Percentiles rank a stretch among this genome's conserved stretches.
Conservation (phyloP, 1,140 invertebrate species). For the Dreissena polymorpha region DNA sequence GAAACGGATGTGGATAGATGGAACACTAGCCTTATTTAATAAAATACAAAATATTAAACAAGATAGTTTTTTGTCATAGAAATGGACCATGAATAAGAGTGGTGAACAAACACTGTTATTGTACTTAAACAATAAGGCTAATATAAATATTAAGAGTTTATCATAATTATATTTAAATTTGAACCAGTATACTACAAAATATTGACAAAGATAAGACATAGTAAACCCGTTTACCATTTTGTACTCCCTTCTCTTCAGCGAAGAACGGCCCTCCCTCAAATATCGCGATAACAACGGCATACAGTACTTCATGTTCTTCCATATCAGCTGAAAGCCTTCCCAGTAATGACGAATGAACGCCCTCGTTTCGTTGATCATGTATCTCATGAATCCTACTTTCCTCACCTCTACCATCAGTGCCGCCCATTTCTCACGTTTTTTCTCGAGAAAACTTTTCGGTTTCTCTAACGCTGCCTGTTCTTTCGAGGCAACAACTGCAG, state of each 20-base stretch:
- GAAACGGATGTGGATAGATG: too few relatives aligned
- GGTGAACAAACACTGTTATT: too few relatives aligned
- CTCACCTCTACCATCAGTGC: conserved; percentile 10
- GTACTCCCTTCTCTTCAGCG: conserved; percentile 49
- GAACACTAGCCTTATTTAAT: too few relatives aligned
- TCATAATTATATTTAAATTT: too few relatives aligned
- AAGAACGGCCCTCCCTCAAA: conserved; percentile 29
- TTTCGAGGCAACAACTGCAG: not conserved
- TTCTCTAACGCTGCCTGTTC: not conserved
- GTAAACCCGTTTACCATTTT: conserved; percentile 45
- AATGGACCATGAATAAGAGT: too few relatives aligned
- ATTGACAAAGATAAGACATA: too few relatives aligned
- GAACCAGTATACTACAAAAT: too few relatives aligned
- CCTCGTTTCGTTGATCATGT: conserved; percentile 3
- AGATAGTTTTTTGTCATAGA: too few relatives aligned
- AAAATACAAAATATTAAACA: too few relatives aligned
- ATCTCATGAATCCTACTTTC: not conserved
- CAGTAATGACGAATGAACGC: conserved; percentile 17
- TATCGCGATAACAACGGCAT: conserved; percentile 38
- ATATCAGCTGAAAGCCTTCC: conserved; percentile 41
- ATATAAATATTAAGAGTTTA: too few relatives aligned
- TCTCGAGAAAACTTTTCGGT: conserved; percentile 1
- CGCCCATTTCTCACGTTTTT: not conserved
- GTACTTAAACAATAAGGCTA: too few relatives aligned
- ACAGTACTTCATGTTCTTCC: conserved; percentile 42